Evolutionary conservation across 2,113 vertebrate species (phyloP).

Genomic region (Podarcis raffonei): DNA sequence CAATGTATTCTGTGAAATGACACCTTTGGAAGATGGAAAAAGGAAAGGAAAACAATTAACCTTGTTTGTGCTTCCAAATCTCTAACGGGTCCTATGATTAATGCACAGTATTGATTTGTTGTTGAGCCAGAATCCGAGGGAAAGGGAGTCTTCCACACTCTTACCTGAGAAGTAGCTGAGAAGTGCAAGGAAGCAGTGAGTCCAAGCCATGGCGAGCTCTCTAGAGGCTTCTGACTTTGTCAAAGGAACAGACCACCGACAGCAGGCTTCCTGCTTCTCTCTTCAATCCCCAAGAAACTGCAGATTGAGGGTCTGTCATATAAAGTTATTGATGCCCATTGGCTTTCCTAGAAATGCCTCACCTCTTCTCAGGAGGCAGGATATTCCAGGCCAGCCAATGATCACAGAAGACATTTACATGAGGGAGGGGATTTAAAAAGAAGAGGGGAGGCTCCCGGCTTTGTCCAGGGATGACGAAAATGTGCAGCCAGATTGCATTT

Average conservation of each 20-base stretch:
- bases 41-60: not conserved
- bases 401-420: too few species aligned
- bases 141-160: not conserved
- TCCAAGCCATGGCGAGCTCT: not conserved
- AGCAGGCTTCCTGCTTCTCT: not conserved
- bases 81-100: not conserved
- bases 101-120: not conserved
- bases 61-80: not conserved
- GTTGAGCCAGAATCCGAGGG: not conserved
- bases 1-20: not conserved
- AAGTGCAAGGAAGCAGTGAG: not conserved
- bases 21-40: not conserved
- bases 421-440: too few species aligned
- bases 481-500: too few species aligned
- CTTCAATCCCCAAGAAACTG: fast-evolving
- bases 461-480: too few species aligned
- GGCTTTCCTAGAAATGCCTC: too few species aligned
- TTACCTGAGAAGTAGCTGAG: not conserved
- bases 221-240: not conserved
- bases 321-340: too few species aligned
- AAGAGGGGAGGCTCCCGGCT: too few species aligned
- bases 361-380: too few species aligned
- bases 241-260: not conserved
- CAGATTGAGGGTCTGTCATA: too few species aligned
- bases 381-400: too few species aligned